Evolutionary conservation across 2,113 vertebrate genomes (phyloP).

Genomic region (Cyprinodon tularosa): DNA sequence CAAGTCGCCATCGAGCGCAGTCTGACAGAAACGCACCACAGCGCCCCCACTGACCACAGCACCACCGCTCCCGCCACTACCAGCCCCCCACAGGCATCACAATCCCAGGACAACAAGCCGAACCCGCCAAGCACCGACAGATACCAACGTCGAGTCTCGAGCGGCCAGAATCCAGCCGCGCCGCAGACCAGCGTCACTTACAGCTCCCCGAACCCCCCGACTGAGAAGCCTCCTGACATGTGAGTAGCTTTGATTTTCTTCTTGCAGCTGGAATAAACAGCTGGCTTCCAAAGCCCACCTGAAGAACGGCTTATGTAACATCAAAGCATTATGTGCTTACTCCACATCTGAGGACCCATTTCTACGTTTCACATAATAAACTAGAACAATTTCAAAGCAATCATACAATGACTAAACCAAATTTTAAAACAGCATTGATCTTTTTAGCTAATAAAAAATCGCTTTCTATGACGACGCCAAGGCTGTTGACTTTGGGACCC

Average conservation of each 20-base stretch:
- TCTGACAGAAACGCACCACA: constrained; percentile 70
- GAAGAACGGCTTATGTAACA: neutral
- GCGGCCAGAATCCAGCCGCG: constrained; percentile 11
- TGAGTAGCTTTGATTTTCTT: constrained; percentile 32
- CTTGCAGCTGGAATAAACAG: neutral
- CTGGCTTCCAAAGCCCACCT: neutral
- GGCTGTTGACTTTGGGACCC: too few species aligned
- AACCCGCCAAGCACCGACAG: constrained; percentile 24
- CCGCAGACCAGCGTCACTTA: constrained; percentile 25
- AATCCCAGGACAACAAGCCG: constrained; percentile 65
- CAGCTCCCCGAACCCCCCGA: constrained; percentile 65
- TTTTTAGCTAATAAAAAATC: too few species aligned
- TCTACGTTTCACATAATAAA: too few species aligned
- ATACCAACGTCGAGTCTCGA: neutral
- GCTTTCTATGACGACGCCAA: too few species aligned
- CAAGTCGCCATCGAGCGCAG: constrained; percentile 93
- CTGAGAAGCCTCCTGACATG: constrained; percentile 48
- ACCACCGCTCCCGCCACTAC: neutral
- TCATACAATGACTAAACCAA: too few species aligned
- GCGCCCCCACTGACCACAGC: neutral
- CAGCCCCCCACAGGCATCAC: neutral
- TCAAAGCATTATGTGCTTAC: too few species aligned
- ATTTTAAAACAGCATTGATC: too few species aligned
- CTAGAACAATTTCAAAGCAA: too few species aligned
- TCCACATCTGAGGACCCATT: too few species aligned